Evolutionary conservation across 2,888 invertebrate genomes (phyloP), one percentile per base, ranked within the genome.

Genomic region (Diplazon laetatorius): DNA sequence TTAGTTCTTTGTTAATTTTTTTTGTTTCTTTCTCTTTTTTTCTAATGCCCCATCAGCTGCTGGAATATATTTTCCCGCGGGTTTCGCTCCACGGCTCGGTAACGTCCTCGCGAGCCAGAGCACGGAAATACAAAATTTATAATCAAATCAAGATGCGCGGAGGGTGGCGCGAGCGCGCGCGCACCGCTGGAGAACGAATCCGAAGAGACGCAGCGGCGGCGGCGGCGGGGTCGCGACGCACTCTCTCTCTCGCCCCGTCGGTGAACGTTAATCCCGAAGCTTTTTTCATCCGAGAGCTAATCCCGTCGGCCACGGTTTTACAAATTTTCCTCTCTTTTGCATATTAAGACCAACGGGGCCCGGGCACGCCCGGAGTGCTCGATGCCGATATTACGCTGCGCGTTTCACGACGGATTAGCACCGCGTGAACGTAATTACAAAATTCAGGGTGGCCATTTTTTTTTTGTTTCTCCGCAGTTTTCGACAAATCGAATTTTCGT

Each of bases 231-330:
- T 66, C 62, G 68, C 57, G 68, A 66, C 59, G 78, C 42, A 68
- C n/a, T n/a, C n/a, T n/a, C n/a, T n/a, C n/a, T n/a, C n/a, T n/a
- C n/a, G n/a, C 72, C 59, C 78, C 82, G 78, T 63, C 77, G 78
- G 76, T 52, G 20, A 66, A 65, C 76, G 65, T 72, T 74, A 60
- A 46, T 20, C 55, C 14, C 73, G 66, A 63, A 39, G 55, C 75
- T 66, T 76, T 73, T 35, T 37, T 73, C 70, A 73, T n/a, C n/a
- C n/a, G n/a, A n/a, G n/a, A 79, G 70, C 79, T 85, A 84, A 85
- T 84, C 85, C 82, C 80, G 82, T 85, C 79, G 75, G 83, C 76
- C 76, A 84, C 78, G 84, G 80, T 83, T 82, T 82, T 82, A 81
- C 71, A 81, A 83, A 82, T 82, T 83, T 80, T n/a, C n/a, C 72